Conservation (phyloP, 2,888 invertebrate species). For the Spialia ferax region DNA sequence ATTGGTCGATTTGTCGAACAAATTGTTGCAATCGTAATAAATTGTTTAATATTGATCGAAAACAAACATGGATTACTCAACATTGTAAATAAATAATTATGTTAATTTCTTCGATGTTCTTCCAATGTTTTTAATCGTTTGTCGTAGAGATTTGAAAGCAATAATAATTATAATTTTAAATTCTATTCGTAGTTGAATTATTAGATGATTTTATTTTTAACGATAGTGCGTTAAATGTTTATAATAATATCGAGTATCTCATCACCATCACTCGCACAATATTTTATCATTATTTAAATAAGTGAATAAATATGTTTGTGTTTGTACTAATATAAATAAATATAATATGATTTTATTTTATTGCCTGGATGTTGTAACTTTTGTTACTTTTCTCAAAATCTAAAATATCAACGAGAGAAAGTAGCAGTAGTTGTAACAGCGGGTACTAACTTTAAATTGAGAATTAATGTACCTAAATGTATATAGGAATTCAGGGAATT, state of each 20-base stretch:
- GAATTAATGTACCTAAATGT: constrained; percentile 35
- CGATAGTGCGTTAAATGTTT: constrained; percentile 32
- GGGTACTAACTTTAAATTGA: constrained; percentile 5
- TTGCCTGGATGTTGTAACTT: constrained; percentile 1
- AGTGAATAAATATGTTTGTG: constrained; percentile 33
- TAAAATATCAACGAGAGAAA: background rate
- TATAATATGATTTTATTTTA: constrained; percentile 6
- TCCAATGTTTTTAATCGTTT: constrained; percentile 55
- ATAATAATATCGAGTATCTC: constrained; percentile 29
- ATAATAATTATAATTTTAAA: constrained; percentile 66
- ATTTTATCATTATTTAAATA: constrained; percentile 34
- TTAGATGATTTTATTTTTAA: constrained; percentile 63
- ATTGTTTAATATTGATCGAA: background rate
- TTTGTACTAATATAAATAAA: constrained; percentile 39
- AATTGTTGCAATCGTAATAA: background rate
- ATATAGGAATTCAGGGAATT: constrained; percentile 36
- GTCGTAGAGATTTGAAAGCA: constrained; percentile 67
- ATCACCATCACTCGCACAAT: constrained; percentile 44
- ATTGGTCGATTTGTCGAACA: constrained; percentile 6
- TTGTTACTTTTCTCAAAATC: constrained; percentile 6
- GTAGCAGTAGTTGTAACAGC: background rate
- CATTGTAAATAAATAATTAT: constrained; percentile 33
- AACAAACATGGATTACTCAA: constrained; percentile 34
- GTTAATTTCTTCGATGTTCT: constrained; percentile 55
- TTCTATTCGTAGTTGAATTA: constrained; percentile 66